Conservation (phyloP, 2,797 vertebrate species). For the Triplophysa bombifrons region DNA sequence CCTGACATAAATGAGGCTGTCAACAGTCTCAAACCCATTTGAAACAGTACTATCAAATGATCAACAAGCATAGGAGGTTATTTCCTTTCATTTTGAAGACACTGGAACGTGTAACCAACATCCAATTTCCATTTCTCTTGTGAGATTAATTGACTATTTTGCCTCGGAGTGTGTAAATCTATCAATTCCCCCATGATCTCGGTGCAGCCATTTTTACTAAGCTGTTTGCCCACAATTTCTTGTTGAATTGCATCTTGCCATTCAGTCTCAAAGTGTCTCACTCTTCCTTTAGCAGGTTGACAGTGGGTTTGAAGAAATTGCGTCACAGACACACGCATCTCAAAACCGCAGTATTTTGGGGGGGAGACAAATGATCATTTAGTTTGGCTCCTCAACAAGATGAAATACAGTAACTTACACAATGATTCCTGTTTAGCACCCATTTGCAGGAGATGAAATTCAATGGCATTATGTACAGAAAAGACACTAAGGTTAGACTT, state of each 20-base stretch:
- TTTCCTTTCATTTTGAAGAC: conserved; percentile 1
- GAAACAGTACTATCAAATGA: conserved; percentile 13
- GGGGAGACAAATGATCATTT: conserved; percentile 17
- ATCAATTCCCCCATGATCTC: conserved; percentile 58
- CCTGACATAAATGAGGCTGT: conserved; percentile 24
- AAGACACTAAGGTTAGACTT: conserved; percentile 29
- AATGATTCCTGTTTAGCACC: not conserved
- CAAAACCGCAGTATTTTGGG: conserved; percentile 36
- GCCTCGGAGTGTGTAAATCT: conserved; percentile 63
- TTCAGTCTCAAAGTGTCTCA: conserved; percentile 52
- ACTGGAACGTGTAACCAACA: not conserved
- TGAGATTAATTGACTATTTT: conserved; percentile 69
- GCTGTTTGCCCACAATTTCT: conserved; percentile 38
- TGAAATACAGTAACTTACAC: conserved; percentile 24
- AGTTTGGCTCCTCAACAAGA: conserved; percentile 21
- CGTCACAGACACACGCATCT: conserved; percentile 44
- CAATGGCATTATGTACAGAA: conserved; percentile 6
- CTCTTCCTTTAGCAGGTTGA: conserved; percentile 37
- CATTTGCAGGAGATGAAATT: conserved; percentile 20
- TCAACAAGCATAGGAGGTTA: conserved; percentile 22
- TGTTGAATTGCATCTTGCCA: conserved; percentile 39
- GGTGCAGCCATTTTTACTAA: conserved; percentile 35
- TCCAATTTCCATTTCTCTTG: conserved; percentile 69
- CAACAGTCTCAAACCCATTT: conserved; percentile 2
- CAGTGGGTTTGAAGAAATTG: conserved; percentile 43